Evolutionary conservation across 2,888 invertebrate genomes (phyloP), one percentile per base, ranked within the genome.

Genomic region (Temnothorax rugatulus): DNA sequence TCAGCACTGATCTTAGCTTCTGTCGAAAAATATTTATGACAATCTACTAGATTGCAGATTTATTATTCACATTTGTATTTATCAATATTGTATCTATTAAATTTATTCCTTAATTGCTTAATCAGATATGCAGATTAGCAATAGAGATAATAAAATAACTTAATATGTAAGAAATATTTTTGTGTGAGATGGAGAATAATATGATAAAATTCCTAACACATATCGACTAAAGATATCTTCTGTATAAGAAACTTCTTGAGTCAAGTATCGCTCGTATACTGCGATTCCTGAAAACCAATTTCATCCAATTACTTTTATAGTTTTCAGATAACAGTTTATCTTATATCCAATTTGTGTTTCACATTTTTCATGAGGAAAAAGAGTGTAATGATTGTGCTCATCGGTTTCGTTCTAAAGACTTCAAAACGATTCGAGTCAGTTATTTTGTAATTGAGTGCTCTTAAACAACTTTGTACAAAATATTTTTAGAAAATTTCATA

Each of bases 251-350:
- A 47, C 29, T 82, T 79, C 83, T 89, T 57, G 57, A 84, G 57
- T 84, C 79, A 41, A 89, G 81, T 18, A 74, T 74, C 76, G 34
- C 11, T 84, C 59, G 54, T 74, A 71, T 82, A 83, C n/a, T 25
- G 15, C 18, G 41, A 76, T 47, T n/a, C 34, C 50, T 59, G 47
- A 76, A 84, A 82, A 44, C 61, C 54, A 75, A 87, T 84, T 84
- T 84, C 41, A 8, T 54, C 11, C 18, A 59, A n/a, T 52, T 50
- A 11, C 41, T 68, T 57, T 73, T 84, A 85, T 75, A 76, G 50
- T 79, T 84, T 86, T 82, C 75, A 63, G 57, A 25, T 57, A 57
- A n/a, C 25, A 25, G 13, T 41, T 74, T 18, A 57, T 25, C 25
- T 73, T 25, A 57, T 18, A 59, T 52, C 2, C 41, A 41, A 41